phyloP scores from a whole-genome alignment of 2,113 vertebrate species.

The Trichechus manatus region DNA sequence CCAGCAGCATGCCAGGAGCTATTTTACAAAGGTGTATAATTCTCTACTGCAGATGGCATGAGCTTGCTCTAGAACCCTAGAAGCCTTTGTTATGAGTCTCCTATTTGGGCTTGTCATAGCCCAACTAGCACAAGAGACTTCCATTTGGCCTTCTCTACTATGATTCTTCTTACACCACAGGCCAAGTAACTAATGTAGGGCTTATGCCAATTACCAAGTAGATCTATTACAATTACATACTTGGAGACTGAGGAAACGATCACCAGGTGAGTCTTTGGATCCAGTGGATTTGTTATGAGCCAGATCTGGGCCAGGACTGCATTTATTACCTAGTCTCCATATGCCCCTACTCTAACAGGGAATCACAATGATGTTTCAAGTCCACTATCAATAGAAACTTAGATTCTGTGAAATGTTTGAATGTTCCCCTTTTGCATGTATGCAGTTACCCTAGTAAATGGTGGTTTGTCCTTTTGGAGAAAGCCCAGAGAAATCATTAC shows the following conservation, averaged over 20 bases:
- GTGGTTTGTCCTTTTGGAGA: not conserved
- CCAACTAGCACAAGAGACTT: not conserved
- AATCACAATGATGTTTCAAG: not conserved
- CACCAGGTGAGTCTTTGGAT: not conserved
- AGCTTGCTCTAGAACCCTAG: not conserved
- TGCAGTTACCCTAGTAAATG: not conserved
- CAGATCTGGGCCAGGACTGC: not conserved
- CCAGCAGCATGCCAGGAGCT: not conserved
- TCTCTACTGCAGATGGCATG: not conserved
- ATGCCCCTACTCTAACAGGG: not conserved
- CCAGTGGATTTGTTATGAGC: not conserved
- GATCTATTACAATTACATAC: not conserved
- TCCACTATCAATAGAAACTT: not conserved
- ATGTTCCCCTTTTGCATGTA: not conserved
- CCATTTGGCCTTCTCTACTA: not conserved
- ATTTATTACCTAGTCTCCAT: not conserved
- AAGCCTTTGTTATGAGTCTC: not conserved
- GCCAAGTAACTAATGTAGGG: not conserved
- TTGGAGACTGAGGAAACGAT: not conserved
- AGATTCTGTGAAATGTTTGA: not conserved
- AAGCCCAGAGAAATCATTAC: not conserved
- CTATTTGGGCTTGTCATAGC: not conserved
- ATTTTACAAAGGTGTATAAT: not conserved
- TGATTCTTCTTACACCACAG: not conserved
- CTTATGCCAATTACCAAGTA: not conserved